Conservation (phyloP, 1,140 invertebrate genomes). For the Solenopsis fugax region DNA sequence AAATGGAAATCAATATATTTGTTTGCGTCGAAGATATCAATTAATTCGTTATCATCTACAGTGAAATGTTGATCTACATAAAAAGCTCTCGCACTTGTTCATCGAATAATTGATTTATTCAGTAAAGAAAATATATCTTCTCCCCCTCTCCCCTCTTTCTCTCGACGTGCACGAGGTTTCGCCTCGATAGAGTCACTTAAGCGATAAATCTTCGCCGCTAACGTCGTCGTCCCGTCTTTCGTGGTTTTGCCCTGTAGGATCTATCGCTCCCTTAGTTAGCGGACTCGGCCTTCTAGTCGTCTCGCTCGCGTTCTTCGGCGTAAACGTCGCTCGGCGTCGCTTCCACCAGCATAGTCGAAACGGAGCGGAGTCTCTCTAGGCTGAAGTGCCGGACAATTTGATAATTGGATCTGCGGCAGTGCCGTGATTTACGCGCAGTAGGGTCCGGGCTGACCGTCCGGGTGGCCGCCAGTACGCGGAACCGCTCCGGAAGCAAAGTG, state of each 20-base stretch:
- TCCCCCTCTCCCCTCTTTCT: constrained; percentile 20
- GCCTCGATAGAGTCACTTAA: constrained; percentile 65
- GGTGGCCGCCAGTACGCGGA: constrained; percentile 57
- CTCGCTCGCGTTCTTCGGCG: constrained; percentile 45
- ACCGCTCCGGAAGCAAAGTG: constrained; percentile 58
- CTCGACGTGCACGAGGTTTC: constrained; percentile 6
- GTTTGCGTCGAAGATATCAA: neutral
- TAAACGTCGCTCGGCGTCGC: constrained; percentile 50
- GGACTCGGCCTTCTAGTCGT: constrained; percentile 64
- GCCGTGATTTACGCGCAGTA: constrained; percentile 81
- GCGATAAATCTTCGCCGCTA: constrained; percentile 79
- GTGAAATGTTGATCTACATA: neutral
- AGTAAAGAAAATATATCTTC: constrained; percentile 47
- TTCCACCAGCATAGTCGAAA: constrained; percentile 28
- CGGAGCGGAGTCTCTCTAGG: constrained; percentile 58
- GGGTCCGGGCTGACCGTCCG: constrained; percentile 79
- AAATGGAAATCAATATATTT: neutral
- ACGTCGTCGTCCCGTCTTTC: constrained; percentile 77
- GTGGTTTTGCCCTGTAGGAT: constrained; percentile 79
- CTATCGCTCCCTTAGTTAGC: constrained; percentile 75
- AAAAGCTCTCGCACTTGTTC: constrained; percentile 21
- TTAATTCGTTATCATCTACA: constrained; percentile 14
- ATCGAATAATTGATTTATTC: constrained; percentile 54
- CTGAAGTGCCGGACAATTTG: constrained; percentile 82
- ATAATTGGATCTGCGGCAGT: constrained; percentile 83